Percentiles rank a stretch among this genome's conserved stretches.
Conservation (phyloP, 2,888 invertebrate species). For the Folsomia candida region DNA sequence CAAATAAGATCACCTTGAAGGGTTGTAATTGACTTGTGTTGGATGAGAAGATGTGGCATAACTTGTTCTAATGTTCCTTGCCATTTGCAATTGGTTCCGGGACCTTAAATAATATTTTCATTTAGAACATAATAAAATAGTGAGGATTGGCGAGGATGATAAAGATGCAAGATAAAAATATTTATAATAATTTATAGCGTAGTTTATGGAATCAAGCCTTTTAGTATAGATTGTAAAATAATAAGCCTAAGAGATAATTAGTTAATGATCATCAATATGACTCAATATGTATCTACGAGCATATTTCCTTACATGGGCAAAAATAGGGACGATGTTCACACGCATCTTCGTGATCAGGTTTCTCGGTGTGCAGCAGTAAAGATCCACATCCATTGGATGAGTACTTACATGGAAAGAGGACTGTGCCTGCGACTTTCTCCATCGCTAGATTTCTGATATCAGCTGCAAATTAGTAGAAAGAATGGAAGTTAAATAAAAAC, state of each 20-base stretch:
- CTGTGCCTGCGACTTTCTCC: conserved; percentile 98
- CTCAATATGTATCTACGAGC: too few relatives aligned
- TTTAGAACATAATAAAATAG: too few relatives aligned
- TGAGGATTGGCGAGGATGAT: too few relatives aligned
- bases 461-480: conserved; percentile 56
- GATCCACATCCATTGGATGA: conserved; percentile 90
- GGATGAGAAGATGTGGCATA: conserved; percentile 96
- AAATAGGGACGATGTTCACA: conserved; percentile 98
- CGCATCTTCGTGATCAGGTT: conserved; percentile 95
- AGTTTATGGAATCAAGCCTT: too few relatives aligned
- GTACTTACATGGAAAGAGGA: conserved; percentile 98
- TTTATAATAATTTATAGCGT: too few relatives aligned
- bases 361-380: conserved; percentile 92
- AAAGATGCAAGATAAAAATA: too few relatives aligned
- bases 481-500: background rate
- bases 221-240: too few relatives aligned
- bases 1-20: conserved; percentile 68
- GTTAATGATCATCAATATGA: too few relatives aligned
- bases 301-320: too few relatives aligned
- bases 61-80: conserved; percentile 96
- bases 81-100: conserved; percentile 99
- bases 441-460: conserved; percentile 98
- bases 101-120: too few relatives aligned
- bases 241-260: too few relatives aligned
- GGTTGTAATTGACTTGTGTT: conserved; percentile 96